A percentile compares a stretch with the other conserved stretches of the same genome.
These are phyloP conservation scores for Bubo blakistoni DNA, from an alignment of 2,113 vertebrate genomes.

Conservation along the genomic window DNA sequence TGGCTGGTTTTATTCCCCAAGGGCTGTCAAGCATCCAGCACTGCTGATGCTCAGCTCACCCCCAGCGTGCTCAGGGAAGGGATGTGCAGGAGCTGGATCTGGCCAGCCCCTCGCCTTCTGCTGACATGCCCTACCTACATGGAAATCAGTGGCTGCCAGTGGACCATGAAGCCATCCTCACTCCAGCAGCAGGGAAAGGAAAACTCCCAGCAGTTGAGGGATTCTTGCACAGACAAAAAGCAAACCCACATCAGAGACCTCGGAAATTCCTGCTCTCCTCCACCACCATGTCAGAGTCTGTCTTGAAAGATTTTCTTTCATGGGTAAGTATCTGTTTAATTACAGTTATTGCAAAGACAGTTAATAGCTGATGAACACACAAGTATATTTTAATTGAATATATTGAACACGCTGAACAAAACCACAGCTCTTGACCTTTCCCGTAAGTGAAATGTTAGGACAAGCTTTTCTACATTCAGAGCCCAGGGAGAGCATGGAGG, in stretches of 20 bases:
- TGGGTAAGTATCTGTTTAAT: conserved; percentile 41
- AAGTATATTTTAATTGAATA: conserved; percentile 56
- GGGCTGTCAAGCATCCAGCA: neutral
- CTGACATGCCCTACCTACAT: neutral
- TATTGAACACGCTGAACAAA: conserved; percentile 44
- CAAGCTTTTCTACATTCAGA: neutral
- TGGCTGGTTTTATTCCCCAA: neutral
- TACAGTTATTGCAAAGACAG: conserved; percentile 44
- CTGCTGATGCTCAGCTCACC: neutral
- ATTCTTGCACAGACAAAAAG: neutral
- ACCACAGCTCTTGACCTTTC: conserved; percentile 50
- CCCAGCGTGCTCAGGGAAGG: neutral
- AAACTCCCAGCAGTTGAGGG: neutral
- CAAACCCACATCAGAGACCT: neutral
- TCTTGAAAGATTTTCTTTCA: conserved; percentile 28
- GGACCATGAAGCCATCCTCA: neutral
- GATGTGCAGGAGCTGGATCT: neutral
- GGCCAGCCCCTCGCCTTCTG: neutral
- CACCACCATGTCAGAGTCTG: neutral
- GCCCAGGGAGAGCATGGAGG: neutral
- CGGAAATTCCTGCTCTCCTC: neutral
- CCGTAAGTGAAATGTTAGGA: conserved; percentile 26
- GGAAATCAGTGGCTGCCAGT: neutral
- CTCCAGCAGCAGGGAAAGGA: neutral
- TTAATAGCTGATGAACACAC: conserved; percentile 51